Conservation (phyloP, 2,888 invertebrate species). For the Strigamia crassipes region DNA sequence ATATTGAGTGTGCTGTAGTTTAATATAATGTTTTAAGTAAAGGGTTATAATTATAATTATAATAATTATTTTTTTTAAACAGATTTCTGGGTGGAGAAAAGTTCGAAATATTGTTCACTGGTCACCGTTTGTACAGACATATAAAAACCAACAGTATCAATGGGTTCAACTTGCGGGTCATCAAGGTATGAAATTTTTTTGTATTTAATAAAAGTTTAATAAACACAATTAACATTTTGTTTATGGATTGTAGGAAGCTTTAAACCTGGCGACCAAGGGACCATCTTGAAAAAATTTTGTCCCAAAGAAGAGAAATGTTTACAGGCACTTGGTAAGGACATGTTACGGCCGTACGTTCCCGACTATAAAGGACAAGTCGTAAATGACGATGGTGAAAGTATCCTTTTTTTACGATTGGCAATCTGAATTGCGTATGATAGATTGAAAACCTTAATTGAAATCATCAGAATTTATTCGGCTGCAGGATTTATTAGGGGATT, state of each 20-base stretch:
- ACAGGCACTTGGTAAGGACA: slow-evolving; percentile 83
- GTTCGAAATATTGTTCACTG: slow-evolving; percentile 91
- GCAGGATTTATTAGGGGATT: slow-evolving; percentile 89
- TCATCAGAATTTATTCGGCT: slow-evolving; percentile 75
- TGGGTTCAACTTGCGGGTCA: slow-evolving; percentile 97
- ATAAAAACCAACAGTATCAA: slow-evolving; percentile 92
- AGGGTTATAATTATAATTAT: neutral
- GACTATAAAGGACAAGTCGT: slow-evolving; percentile 78
- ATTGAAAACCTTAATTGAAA: slow-evolving; percentile 40
- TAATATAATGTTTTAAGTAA: neutral
- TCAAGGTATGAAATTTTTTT: slow-evolving; percentile 66
- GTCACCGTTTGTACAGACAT: slow-evolving; percentile 96
- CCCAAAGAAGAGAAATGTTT: slow-evolving; percentile 89
- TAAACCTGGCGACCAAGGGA: slow-evolving; percentile 89
- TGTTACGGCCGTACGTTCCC: slow-evolving; percentile 85
- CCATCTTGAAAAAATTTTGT: slow-evolving; percentile 89
- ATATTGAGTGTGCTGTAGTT: neutral
- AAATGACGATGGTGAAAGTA: slow-evolving; percentile 57
- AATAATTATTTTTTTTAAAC: slow-evolving; percentile 57
- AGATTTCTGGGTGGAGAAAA: slow-evolving; percentile 93
- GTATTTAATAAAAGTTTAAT: neutral
- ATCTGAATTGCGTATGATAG: too few relatives aligned
- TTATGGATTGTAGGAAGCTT: slow-evolving; percentile 71
- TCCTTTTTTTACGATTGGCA: neutral
- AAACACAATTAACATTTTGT: neutral